Evolutionary conservation across 2,113 vertebrate genomes (phyloP), one percentile per base, ranked within the genome.

Genomic region (Centrocercus urophasianus): DNA sequence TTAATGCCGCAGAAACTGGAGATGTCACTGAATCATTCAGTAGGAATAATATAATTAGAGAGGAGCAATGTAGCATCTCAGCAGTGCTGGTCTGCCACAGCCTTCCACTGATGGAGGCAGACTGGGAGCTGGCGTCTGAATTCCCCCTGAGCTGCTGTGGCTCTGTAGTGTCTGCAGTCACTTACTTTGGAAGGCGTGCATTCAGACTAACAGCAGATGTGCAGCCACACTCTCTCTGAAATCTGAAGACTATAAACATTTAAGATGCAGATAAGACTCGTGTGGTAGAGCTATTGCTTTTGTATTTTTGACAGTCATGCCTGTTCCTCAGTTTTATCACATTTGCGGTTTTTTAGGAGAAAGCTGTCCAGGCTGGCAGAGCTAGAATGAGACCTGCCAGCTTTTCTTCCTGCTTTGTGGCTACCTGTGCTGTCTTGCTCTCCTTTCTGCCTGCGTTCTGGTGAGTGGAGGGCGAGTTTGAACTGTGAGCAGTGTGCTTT

Each of bases 161-260:
- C 67, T 30, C n/a, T 47, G 38, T 15, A 6, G 38, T 24, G 8
- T 10, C 59, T 76, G 74, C 32, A 10, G 43, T 32, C 27, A 47
- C 74, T 59, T 48, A 18, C 20, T 2, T 34, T 28, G 21, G n/a
- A 10, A 12, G 0, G 50, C 84, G 21, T 24, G 18, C 6, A 0
- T 64, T 79, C 74, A 43, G 93, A 48, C 66, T 32, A 83, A 43
- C 71, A 91, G 13, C 91, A 89, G 87, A 91, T 85, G 89, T 87
- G 78, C 59, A 71, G 71, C 84, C 67, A 50, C 22, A 50, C 80
- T 83, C 74, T 54, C 78, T 76, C 64, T 74, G 71, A 56, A 85
- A 80, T 88, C 56, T 71, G 34, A 80, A 73, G 50, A 45, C 86
- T 83, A 60, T 74, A 92, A 94, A 86, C 91, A 80, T 83, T 91